Percentiles rank a stretch among this genome's conserved stretches.
phyloP scores from a whole-genome alignment of 2,888 invertebrate species.

The Podotricha telesiphe region DNA sequence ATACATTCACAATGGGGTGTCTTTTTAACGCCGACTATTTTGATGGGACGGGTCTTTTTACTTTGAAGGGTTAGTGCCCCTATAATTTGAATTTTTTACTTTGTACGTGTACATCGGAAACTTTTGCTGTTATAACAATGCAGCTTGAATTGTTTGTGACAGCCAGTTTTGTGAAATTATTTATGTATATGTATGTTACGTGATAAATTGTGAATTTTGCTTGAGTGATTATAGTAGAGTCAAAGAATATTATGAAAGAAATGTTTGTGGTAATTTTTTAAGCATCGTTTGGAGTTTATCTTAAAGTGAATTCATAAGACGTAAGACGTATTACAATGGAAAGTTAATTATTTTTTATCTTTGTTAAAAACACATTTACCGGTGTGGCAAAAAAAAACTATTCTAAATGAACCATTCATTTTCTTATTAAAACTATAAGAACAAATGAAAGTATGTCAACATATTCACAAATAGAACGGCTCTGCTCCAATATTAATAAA shows the following conservation, averaged over 20 bases:
- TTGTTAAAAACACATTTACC: no score
- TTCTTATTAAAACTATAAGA: neutral
- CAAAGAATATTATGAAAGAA: no score
- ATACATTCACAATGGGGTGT: conserved; percentile 74
- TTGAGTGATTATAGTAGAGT: neutral
- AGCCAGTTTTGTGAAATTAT: neutral
- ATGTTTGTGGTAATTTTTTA: no score
- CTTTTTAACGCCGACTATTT: conserved; percentile 78
- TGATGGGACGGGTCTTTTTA: conserved; percentile 66
- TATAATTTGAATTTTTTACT: conserved; percentile 44
- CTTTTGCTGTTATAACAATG: conserved; percentile 39
- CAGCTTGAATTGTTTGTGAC: conserved; percentile 25
- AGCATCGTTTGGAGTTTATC: no score
- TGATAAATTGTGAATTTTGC: neutral
- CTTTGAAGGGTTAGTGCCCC: conserved; percentile 66
- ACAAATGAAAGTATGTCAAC: neutral
- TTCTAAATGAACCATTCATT: neutral
- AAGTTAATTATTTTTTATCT: no score
- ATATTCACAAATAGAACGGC: neutral
- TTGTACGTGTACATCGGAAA: conserved; percentile 45
- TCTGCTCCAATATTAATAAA: no score
- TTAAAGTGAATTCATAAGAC: no score
- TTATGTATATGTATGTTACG: neutral
- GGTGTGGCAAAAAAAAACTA: no score
- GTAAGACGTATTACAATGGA: no score